Percentiles rank a stretch among this genome's conserved stretches.
Conservation (phyloP, 1,140 invertebrate genomes). For the Laodelphax striatellus region DNA sequence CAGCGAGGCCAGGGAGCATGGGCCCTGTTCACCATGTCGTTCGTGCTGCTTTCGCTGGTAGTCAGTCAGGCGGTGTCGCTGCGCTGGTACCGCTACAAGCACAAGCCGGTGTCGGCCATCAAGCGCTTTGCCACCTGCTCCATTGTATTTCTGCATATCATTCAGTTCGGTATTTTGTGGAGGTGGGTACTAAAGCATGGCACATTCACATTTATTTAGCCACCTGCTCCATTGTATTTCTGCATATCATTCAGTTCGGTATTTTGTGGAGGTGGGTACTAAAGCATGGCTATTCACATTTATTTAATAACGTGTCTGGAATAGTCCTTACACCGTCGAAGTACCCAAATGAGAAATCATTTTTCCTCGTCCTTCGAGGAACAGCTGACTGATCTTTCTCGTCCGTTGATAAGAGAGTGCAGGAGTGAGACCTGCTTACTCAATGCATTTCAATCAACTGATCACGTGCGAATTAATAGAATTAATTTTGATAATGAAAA, state of each 20-base stretch:
- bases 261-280: conserved; percentile 53
- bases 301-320: no score
- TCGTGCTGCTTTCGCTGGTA: conserved; percentile 55
- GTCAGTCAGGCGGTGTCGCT: conserved; percentile 44
- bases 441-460: no score
- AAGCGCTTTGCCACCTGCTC: conserved; percentile 22
- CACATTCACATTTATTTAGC: no score
- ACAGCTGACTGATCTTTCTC: no score
- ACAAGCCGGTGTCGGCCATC: conserved; percentile 10
- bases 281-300: no score
- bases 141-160: conserved; percentile 54
- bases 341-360: no score
- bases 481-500: no score
- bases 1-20: conserved; percentile 44
- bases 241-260: conserved; percentile 69
- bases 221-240: conserved; percentile 37
- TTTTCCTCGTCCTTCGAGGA: no score
- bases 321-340: no score
- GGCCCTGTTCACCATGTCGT: conserved; percentile 49
- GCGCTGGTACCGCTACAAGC: conserved; percentile 32
- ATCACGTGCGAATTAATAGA: no score
- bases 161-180: conserved; percentile 78
- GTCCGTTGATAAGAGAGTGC: no score
- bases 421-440: no score
- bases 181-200: conserved; percentile 11